Evolutionary conservation across 2,113 vertebrate genomes (phyloP).

Genomic region (Callipepla californica): DNA sequence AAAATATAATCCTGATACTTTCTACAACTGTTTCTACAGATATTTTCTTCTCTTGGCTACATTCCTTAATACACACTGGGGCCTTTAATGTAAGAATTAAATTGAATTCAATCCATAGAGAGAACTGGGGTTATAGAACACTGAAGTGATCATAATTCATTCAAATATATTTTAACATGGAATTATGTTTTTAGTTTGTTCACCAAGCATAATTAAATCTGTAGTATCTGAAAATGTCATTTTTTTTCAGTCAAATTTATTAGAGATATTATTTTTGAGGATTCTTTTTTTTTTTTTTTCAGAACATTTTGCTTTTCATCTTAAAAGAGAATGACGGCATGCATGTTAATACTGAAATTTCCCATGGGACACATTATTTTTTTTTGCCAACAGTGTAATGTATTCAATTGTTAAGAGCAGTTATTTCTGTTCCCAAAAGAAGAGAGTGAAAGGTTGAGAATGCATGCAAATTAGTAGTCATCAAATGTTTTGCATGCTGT

Average conservation of each 20-base stretch:
- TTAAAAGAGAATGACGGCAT: background rate
- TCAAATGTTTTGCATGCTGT: conserved; percentile 18
- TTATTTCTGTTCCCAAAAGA: conserved; percentile 9
- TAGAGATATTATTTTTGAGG: background rate
- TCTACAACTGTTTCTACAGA: background rate
- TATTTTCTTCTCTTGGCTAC: background rate
- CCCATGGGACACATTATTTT: background rate
- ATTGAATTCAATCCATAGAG: background rate
- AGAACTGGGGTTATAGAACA: background rate
- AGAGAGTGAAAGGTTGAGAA: conserved; percentile 19
- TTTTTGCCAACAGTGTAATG: background rate
- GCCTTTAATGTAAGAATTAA: conserved; percentile 14
- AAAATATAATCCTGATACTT: background rate
- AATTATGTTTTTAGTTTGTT: conserved; percentile 30
- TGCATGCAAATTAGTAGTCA: conserved; percentile 18
- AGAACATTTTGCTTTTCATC: background rate
- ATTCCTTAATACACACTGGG: background rate
- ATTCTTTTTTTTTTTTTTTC: background rate
- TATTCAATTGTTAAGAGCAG: background rate
- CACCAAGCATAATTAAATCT: background rate
- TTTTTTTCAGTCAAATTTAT: conserved; percentile 7
- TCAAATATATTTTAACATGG: background rate
- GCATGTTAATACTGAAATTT: background rate
- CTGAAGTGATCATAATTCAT: background rate
- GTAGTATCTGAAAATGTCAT: background rate